Percentiles rank a stretch among this genome's conserved stretches.
Evolutionary conservation across 2,888 invertebrate genomes (phyloP).

Genomic region (Pomacea canaliculata): DNA sequence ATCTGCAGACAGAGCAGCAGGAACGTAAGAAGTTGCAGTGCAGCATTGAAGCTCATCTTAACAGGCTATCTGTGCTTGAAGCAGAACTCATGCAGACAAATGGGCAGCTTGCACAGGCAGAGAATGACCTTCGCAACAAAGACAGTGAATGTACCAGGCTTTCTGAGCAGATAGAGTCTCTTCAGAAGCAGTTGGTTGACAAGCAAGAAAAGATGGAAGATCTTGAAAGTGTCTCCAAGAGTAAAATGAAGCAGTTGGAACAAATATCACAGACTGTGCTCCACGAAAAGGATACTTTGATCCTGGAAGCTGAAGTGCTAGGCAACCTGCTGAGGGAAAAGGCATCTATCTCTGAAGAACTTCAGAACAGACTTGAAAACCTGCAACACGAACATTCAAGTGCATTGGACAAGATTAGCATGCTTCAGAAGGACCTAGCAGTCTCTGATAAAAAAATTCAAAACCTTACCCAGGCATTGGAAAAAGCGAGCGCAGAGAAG

Average conservation of each 20-base stretch:
- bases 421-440: neutral
- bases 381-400: neutral
- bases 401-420: neutral
- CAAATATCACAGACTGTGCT: slow-evolving; percentile 2
- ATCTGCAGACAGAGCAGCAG: neutral
- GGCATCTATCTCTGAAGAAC: neutral
- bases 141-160: slow-evolving; percentile 12
- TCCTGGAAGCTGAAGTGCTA: slow-evolving; percentile 13
- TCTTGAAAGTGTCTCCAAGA: slow-evolving; percentile 2
- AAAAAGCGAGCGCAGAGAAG: neutral
- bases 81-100: slow-evolving; percentile 1
- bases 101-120: slow-evolving; percentile 17
- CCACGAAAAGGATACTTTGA: slow-evolving; percentile 20
- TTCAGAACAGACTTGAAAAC: neutral
- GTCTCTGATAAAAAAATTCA: neutral
- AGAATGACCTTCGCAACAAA: slow-evolving; percentile 7
- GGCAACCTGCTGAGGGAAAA: slow-evolving; percentile 3
- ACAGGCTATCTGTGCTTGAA: slow-evolving; percentile 18
- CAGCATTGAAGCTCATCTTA: slow-evolving; percentile 2
- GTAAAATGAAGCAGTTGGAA: neutral
- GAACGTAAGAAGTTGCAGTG: slow-evolving; percentile 6
- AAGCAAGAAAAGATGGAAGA: slow-evolving; percentile 14
- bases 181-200: slow-evolving; percentile 17
- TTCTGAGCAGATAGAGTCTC: slow-evolving; percentile 12
- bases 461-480: neutral